Base-by-base conservation (phyloP, 2,888 invertebrate genomes). In the Aproaerema taeniolella region DNA sequence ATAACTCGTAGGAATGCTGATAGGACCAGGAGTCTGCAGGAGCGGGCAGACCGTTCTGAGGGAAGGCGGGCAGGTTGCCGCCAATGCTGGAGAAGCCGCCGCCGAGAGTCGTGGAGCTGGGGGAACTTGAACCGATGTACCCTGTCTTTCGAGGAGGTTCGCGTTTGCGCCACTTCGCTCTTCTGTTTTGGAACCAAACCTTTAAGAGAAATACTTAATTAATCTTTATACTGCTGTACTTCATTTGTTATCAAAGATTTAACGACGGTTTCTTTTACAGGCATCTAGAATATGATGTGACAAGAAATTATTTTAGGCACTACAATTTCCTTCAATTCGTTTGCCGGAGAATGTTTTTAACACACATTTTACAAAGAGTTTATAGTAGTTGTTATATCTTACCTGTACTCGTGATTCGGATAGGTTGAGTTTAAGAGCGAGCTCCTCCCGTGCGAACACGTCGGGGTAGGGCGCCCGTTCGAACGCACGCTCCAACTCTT, bases 391-490 rank as follows among this genome's bases (percentile, higher is more conserved):
- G 20, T 20, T 11, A 9, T 20, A 20, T 14, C 50, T 14, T 59
- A 87, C 87, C 76, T 87, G 87, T 49, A 87, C 87, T 67, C 87
- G 72, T 65, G 87, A 87, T 79, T 98, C 98, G 57, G 95, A 96
- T 14, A 98, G 89, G 60, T 93, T 94, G 39, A 98, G 88, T 70
- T 97, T 95, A 30, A 96, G 88, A 35, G 98, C 98, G 41, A 98
- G 83, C 69, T 97, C 97, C 72, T 98, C 97, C 42, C 98, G 88
- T 1, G 97, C 97, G 65, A 97, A 97, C 1, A 98, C 97, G 72
- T 98, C 98, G 0, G 98, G 98, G 66, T 98, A 98, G 0, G 98
- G 98, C 0, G 97, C 98, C 24, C 97, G 89, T 69, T 98, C 96
- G 66, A 98, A 98, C 0, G 97, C 97, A 31, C 96, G 88, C 69